phyloP scores from a whole-genome alignment of 2,113 vertebrate genomes.

The Laticauda laticaudata region DNA sequence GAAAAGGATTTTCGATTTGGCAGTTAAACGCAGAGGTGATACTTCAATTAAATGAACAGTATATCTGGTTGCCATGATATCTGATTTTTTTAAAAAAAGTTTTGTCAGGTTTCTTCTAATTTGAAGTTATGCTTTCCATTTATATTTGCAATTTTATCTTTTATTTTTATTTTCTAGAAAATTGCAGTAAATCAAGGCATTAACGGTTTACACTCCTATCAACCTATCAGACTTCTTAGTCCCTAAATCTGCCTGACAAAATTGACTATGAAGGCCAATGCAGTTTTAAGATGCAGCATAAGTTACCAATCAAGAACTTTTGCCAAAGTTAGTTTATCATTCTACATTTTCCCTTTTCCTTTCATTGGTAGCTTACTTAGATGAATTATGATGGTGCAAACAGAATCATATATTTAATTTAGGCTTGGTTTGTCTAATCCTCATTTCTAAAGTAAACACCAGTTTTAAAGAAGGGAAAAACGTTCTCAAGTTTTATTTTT shows the following conservation, averaged over 20 bases:
- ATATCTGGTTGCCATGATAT: background rate
- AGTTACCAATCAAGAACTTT: background rate
- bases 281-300: background rate
- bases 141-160: background rate
- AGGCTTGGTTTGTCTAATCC: background rate
- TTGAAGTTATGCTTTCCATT: background rate
- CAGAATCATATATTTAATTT: background rate
- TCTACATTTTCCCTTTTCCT: background rate
- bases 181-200: background rate
- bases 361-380: background rate
- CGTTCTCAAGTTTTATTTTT: background rate
- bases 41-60: background rate
- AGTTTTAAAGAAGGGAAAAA: constrained; percentile 6
- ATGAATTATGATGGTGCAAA: constrained; percentile 11
- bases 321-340: background rate
- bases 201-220: background rate
- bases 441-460: background rate
- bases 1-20: background rate
- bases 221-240: background rate
- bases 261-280: background rate
- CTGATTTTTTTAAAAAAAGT: background rate
- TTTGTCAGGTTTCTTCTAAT: background rate
- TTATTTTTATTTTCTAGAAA: background rate
- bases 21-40: background rate
- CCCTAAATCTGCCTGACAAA: background rate